Evolutionary conservation across 2,797 vertebrate species (phyloP).

Genomic region (Cheirogaleus major): DNA sequence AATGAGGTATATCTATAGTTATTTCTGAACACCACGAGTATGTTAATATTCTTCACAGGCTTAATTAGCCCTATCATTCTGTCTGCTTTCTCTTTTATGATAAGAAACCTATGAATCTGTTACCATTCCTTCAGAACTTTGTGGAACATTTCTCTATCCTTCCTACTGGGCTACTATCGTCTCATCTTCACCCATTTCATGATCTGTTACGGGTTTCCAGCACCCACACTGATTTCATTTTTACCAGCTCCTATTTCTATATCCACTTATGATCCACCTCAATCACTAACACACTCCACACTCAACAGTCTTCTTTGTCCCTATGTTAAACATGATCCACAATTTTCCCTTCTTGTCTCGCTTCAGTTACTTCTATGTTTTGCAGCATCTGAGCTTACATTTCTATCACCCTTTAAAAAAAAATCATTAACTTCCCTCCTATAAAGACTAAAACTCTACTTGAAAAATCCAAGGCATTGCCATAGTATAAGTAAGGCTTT

Average conservation of each 20-base stretch:
- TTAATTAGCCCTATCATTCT: background rate
- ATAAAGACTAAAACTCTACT: background rate
- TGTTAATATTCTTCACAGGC: background rate
- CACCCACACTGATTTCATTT: background rate
- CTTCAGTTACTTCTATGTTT: background rate
- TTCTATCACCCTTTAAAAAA: background rate
- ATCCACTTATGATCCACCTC: background rate
- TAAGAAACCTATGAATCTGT: background rate
- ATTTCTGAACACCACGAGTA: background rate
- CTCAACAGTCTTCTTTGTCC: background rate
- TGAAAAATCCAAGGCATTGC: background rate
- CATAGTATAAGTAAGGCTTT: background rate
- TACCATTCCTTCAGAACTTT: background rate
- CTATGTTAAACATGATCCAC: background rate
- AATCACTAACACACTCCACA: background rate
- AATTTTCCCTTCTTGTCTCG: background rate
- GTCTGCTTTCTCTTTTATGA: background rate
- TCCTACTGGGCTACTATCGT: background rate
- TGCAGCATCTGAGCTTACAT: background rate
- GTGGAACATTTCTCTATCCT: background rate
- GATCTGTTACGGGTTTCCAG: background rate
- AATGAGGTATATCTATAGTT: background rate
- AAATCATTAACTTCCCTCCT: background rate
- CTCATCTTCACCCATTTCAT: background rate
- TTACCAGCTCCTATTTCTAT: background rate